A percentile compares a stretch with the other conserved stretches of the same genome.
Evolutionary conservation across 1,140 invertebrate genomes (phyloP).

Genomic region (Atopsyche davidsoni): DNA sequence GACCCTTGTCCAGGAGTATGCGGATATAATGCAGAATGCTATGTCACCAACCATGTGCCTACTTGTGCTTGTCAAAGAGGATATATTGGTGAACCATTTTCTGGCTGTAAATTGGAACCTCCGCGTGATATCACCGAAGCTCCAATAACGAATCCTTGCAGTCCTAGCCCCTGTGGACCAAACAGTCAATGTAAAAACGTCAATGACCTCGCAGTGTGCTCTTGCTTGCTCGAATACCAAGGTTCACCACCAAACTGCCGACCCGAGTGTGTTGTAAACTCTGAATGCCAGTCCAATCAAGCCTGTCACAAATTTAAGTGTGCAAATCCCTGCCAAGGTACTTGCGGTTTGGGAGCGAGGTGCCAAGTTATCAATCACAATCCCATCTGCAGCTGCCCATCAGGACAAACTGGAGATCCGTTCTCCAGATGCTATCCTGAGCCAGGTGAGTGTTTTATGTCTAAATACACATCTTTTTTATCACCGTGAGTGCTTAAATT

Average conservation of each 20-base stretch:
- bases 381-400: conserved; percentile 58
- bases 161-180: conserved; percentile 58
- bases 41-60: conserved; percentile 68
- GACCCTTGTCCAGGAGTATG: conserved; percentile 75
- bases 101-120: conserved; percentile 35
- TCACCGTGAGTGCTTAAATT: not conserved
- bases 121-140: conserved; percentile 7
- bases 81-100: conserved; percentile 71
- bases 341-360: conserved; percentile 54
- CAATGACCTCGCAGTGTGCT: conserved; percentile 54
- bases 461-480: not conserved
- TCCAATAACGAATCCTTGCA: conserved; percentile 48
- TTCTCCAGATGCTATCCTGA: conserved; percentile 53
- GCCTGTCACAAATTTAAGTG: conserved; percentile 60
- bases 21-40: conserved; percentile 69
- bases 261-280: conserved; percentile 56
- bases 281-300: conserved; percentile 54
- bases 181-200: conserved; percentile 56
- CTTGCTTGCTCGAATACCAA: conserved; percentile 55
- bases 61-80: conserved; percentile 68
- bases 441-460: conserved; percentile 45
- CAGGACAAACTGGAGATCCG: conserved; percentile 58
- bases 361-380: conserved; percentile 64
- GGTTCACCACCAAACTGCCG: conserved; percentile 55
- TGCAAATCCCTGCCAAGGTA: conserved; percentile 54